Evolutionary conservation across 2,888 invertebrate species (phyloP), one percentile per base, ranked within the genome.

Genomic region (Linyphia triangularis): DNA sequence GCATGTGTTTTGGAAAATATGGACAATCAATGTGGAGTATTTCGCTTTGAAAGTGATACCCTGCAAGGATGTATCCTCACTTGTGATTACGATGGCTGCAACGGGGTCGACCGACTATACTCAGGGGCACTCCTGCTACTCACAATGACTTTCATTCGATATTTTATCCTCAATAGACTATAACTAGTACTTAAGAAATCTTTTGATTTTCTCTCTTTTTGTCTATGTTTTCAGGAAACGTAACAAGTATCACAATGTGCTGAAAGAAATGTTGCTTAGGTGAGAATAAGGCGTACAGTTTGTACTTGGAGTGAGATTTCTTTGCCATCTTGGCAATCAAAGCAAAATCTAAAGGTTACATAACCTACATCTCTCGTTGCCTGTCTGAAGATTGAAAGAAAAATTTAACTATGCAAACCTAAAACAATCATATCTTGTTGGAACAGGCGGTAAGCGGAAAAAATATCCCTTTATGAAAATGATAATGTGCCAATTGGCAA

Each of bases 1-100:
- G 92, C 93, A 16, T 94, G 94, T 90, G 92, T 93, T 13, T 91
- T 94, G 89, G 93, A 93, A 89, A 93, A 93, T 77, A 93, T 94
- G 93, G 93, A 94, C 91, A 93, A 93, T 82, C 94, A 94, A 90
- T 94, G 94, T 91, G 94, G 94, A 2, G 92, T 92, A 28, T 94
- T 94, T 91, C 92, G 92, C 67, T 93, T 93, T 89, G 92, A 93
- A 90, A 92, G 92, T 2, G 92, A 93, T 22, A 92, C 92, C 9
- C 92, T 94, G 90, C 91, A 90, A n/a, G 94, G 94, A 43, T 94
- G 94, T 90, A 93, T 94, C 59, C 92, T 94, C 43, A 93, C 94
- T 0, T 94, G 94, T 91, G 92, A 93, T 83, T 92, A 92, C 79
- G 93, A 94, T 90, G 94, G 94, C 7, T 94, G 94, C 91, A 94